A percentile compares a stretch with the other conserved stretches of the same genome.
phyloP scores from a whole-genome alignment of 2,797 vertebrate genomes.

The Strix occidentalis region DNA sequence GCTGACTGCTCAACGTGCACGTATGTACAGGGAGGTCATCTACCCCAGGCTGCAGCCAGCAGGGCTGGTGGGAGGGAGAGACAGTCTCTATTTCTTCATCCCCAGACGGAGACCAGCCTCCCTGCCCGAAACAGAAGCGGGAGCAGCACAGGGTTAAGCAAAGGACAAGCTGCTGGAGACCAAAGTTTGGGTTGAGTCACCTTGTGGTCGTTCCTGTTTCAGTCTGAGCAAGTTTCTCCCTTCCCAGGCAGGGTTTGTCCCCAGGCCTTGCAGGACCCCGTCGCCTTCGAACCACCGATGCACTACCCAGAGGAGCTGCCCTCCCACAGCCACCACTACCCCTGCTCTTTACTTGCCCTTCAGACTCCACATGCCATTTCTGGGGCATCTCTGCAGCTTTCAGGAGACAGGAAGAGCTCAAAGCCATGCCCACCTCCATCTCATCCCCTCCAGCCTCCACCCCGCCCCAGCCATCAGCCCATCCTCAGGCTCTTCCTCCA shows the following conservation, averaged over 20 bases:
- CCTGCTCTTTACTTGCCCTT: neutral
- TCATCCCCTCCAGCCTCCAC: neutral
- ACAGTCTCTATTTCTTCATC: neutral
- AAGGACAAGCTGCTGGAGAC: constrained; percentile 8
- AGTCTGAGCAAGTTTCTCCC: constrained; percentile 4
- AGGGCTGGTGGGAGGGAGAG: neutral
- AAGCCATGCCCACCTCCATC: fast-evolving
- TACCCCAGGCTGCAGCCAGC: neutral
- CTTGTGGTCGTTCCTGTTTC: constrained; percentile 12
- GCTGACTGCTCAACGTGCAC: neutral
- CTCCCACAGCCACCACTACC: neutral
- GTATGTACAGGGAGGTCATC: fast-evolving
- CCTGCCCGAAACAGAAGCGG: neutral
- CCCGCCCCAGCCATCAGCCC: neutral
- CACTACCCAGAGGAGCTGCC: neutral
- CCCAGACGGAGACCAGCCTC: neutral
- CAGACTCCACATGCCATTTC: neutral
- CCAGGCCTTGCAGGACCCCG: neutral
- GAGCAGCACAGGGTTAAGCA: constrained; percentile 16
- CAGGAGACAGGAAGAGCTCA: neutral
- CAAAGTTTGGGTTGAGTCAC: constrained; percentile 44
- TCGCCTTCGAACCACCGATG: fast-evolving
- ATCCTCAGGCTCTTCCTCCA: neutral
- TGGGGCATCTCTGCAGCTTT: neutral
- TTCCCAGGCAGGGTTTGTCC: neutral